Conservation (phyloP, 2,113 vertebrate species). For the Puma concolor region DNA sequence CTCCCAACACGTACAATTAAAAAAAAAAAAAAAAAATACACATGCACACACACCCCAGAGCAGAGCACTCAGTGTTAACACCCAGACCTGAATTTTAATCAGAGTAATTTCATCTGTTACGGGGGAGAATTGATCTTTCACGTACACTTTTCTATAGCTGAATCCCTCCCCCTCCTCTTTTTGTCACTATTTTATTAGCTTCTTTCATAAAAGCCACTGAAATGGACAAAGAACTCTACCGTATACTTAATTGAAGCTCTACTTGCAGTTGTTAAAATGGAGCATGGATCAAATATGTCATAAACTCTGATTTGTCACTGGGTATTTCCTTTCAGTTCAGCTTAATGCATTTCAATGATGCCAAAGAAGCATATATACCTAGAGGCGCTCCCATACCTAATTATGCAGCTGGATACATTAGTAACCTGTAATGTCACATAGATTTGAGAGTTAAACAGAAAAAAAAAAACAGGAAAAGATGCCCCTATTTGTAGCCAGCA, state of each 20-base stretch:
- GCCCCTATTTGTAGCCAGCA: slow-evolving; percentile 81
- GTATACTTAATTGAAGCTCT: neutral
- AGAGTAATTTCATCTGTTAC: neutral
- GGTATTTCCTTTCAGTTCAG: slow-evolving; percentile 76
- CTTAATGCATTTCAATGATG: slow-evolving; percentile 73
- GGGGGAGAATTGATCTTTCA: slow-evolving; percentile 26
- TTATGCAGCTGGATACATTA: slow-evolving; percentile 66
- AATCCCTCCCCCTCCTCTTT: neutral
- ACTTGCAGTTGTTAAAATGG: slow-evolving; percentile 27
- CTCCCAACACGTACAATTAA: neutral
- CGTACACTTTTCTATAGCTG: neutral
- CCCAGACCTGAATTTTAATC: slow-evolving; percentile 42
- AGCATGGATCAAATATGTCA: slow-evolving; percentile 1
- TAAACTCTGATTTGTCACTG: slow-evolving; percentile 53
- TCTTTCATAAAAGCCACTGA: slow-evolving; percentile 43
- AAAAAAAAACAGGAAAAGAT: slow-evolving; percentile 67
- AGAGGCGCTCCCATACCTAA: slow-evolving; percentile 62
- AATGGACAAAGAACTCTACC: slow-evolving; percentile 45
- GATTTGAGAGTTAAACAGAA: slow-evolving; percentile 59
- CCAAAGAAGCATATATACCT: slow-evolving; percentile 59
- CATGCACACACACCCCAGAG: neutral
- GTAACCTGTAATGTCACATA: slow-evolving; percentile 74
- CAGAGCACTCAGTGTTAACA: neutral
- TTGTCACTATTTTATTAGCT: slow-evolving; percentile 15
- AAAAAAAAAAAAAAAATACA: neutral